Evolutionary conservation across 2,888 invertebrate species (phyloP).

Genomic region (Ophion ventricosus): DNA sequence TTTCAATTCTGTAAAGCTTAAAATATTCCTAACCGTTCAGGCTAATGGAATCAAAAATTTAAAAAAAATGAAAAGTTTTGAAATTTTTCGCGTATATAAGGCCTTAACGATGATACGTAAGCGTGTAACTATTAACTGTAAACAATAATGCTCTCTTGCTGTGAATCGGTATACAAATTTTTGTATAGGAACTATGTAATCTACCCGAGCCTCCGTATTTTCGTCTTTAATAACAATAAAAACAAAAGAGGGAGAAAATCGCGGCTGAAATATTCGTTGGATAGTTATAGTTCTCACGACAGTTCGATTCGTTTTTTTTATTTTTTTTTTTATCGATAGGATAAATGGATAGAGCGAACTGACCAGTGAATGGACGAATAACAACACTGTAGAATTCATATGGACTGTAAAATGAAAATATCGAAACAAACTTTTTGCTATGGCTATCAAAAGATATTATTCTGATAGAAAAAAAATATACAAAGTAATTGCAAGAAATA

Average conservation of each 20-base stretch:
- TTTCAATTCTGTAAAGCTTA: no score
- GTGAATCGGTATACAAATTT: conserved; percentile 67
- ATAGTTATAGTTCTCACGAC: background rate
- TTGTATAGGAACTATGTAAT: conserved; percentile 67
- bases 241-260: background rate
- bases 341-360: no score
- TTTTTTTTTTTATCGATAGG: background rate
- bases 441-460: no score
- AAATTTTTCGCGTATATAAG: no score
- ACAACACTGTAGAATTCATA: background rate
- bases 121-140: conserved; percentile 43
- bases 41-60: no score
- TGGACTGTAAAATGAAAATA: no score
- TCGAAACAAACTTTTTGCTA: no score
- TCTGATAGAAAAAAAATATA: no score
- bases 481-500: no score
- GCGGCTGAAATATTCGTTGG: background rate
- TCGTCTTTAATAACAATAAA: conserved; percentile 18
- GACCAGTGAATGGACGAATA: no score
- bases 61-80: no score
- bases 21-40: no score
- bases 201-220: conserved; percentile 40
- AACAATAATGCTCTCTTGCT: conserved; percentile 64
- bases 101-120: conserved; percentile 49
- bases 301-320: background rate